Conservation (phyloP, 2,113 vertebrate genomes). For the Dromas ardeola region DNA sequence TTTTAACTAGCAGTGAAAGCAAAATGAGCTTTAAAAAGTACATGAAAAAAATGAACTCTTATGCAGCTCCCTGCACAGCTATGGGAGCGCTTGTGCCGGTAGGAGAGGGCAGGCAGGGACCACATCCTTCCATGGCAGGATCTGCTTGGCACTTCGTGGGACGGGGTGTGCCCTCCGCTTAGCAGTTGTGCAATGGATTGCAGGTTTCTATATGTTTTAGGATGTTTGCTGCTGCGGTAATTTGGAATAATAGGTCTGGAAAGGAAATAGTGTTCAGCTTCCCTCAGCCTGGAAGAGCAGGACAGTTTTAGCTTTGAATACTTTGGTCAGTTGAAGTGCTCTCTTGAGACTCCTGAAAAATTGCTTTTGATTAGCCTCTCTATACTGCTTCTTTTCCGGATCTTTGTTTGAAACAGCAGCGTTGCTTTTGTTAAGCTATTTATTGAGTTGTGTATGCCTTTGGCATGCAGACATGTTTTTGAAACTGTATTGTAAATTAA, state of each 20-base stretch:
- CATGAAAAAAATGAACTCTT: neutral
- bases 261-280: neutral
- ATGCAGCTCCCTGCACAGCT: neutral
- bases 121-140: neutral
- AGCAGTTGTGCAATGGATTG: neutral
- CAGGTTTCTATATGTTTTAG: neutral
- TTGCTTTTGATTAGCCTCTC: neutral
- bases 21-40: neutral
- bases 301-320: neutral
- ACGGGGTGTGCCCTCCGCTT: neutral
- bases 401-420: neutral
- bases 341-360: neutral
- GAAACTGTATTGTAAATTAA: neutral
- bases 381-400: neutral
- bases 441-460: neutral
- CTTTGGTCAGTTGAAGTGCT: neutral
- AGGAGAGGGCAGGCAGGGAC: neutral
- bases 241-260: neutral
- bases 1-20: neutral
- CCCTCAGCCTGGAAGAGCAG: neutral
- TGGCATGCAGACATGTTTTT: neutral
- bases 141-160: rapidly evolving
- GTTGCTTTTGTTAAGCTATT: neutral
- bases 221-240: neutral
- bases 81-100: neutral